A percentile compares a stretch with the other conserved stretches of the same genome.
Conservation (phyloP, 2,888 invertebrate species). For the Yponomeuta cagnagella region DNA sequence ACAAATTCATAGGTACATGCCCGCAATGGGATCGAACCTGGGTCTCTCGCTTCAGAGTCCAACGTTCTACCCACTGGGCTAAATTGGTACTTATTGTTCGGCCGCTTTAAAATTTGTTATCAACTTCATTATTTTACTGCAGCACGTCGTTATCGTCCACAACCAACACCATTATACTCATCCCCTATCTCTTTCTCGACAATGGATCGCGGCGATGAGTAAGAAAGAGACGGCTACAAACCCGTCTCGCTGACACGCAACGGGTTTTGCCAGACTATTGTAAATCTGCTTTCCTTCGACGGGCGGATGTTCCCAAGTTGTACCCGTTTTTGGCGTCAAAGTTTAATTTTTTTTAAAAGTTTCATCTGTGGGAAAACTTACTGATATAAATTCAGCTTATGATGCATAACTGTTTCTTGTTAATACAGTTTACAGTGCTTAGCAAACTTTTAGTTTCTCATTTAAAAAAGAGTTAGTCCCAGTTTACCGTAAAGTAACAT, state of each 20-base stretch:
- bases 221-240: background rate
- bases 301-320: slow-evolving; percentile 29
- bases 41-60: too few relatives aligned
- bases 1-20: too few relatives aligned
- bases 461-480: too few relatives aligned
- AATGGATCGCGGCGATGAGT: background rate
- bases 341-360: background rate
- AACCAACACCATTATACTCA: background rate
- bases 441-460: too few relatives aligned
- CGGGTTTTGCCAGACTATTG: slow-evolving; percentile 40
- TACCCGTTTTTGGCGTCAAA: background rate
- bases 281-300: slow-evolving; percentile 45
- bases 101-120: background rate
- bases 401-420: background rate
- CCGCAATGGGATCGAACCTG: too few relatives aligned
- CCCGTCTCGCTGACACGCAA: slow-evolving; percentile 4
- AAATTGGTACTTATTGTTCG: background rate
- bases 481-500: too few relatives aligned
- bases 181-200: background rate
- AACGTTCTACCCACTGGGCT: too few relatives aligned
- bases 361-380: background rate
- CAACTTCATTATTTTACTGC: slow-evolving; percentile 1
- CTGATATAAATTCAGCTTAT: background rate
- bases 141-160: background rate
- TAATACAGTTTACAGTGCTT: background rate